Percentiles rank a stretch among this genome's conserved stretches.
Evolutionary conservation across 2,888 invertebrate genomes (phyloP).

Genomic region (Drosophila sordidula): DNA sequence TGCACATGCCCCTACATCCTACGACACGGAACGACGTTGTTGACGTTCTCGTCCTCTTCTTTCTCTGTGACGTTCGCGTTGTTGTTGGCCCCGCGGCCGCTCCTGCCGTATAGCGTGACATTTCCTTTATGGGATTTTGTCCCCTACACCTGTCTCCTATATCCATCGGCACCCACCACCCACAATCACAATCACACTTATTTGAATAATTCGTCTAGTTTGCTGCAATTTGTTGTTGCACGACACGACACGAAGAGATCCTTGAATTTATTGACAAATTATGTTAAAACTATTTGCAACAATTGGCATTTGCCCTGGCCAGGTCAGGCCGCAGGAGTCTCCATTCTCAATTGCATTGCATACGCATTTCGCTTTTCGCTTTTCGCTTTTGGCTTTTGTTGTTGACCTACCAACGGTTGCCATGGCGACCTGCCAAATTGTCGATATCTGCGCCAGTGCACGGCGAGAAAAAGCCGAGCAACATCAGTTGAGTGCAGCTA

Average conservation of each 20-base stretch:
- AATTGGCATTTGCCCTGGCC: constrained; percentile 20
- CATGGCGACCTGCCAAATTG: constrained; percentile 76
- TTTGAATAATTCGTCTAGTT: constrained; percentile 61
- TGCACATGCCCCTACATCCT: constrained; percentile 31
- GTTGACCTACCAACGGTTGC: constrained; percentile 76
- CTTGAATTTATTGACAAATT: constrained; percentile 69
- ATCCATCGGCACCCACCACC: not conserved
- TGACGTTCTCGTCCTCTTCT: constrained; percentile 45
- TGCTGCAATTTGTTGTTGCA: constrained; percentile 45
- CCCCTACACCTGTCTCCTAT: constrained; percentile 26
- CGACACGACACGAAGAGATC: constrained; percentile 34
- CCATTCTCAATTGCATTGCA: constrained; percentile 23
- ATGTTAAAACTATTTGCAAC: constrained; percentile 36
- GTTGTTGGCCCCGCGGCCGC: constrained; percentile 42
- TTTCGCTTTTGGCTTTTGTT: constrained; percentile 32
- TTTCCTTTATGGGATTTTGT: constrained; percentile 77
- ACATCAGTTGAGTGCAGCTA: not conserved
- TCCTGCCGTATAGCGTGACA: constrained; percentile 73
- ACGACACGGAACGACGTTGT: constrained; percentile 58
- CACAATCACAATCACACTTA: constrained; percentile 7
- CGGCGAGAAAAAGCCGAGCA: constrained; percentile 28
- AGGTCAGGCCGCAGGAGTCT: constrained; percentile 26
- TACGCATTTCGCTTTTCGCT: constrained; percentile 24
- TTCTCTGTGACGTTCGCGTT: constrained; percentile 44
- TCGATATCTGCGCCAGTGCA: constrained; percentile 68